These are phyloP conservation scores for Dynastes grantii DNA, from an alignment of 2,888 invertebrate genomes.

Conservation along the genomic window DNA sequence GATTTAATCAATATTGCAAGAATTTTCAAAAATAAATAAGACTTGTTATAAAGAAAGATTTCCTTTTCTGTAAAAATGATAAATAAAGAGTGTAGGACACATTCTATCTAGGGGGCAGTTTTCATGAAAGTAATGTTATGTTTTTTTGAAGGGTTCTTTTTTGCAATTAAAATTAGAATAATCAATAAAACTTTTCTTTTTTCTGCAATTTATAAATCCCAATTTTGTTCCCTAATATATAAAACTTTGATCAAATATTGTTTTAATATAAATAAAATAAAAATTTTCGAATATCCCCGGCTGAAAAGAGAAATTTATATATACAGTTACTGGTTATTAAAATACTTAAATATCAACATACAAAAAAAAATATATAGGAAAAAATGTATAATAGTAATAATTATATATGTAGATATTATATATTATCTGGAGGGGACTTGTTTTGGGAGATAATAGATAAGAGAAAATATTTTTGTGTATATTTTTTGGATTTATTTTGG, in stretches of 20 bases:
- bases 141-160: too few species aligned
- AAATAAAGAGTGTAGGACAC: too few species aligned
- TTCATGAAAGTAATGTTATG: not conserved
- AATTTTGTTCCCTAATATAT: too few species aligned
- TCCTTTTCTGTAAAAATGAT: too few species aligned
- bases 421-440: conserved; percentile 56
- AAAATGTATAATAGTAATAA: conserved; percentile 19
- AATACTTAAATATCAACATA: conserved; percentile 32
- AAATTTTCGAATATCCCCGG: conserved; percentile 42
- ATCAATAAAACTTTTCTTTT: too few species aligned
- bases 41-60: too few species aligned
- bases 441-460: conserved; percentile 60
- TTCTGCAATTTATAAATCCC: too few species aligned
- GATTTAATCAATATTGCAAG: too few species aligned
- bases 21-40: too few species aligned
- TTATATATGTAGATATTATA: conserved; percentile 25
- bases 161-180: too few species aligned
- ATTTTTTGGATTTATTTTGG: conserved; percentile 27
- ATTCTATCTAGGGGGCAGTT: too few species aligned
- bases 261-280: conserved; percentile 12
- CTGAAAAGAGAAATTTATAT: conserved; percentile 45
- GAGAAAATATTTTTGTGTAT: conserved; percentile 49
- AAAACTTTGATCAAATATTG: not conserved
- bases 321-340: conserved; percentile 19
- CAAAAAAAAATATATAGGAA: conserved; percentile 5